A percentile compares a stretch with the other conserved stretches of the same genome.
phyloP scores from a whole-genome alignment of 2,113 vertebrate genomes.

The Urocolius indicus region DNA sequence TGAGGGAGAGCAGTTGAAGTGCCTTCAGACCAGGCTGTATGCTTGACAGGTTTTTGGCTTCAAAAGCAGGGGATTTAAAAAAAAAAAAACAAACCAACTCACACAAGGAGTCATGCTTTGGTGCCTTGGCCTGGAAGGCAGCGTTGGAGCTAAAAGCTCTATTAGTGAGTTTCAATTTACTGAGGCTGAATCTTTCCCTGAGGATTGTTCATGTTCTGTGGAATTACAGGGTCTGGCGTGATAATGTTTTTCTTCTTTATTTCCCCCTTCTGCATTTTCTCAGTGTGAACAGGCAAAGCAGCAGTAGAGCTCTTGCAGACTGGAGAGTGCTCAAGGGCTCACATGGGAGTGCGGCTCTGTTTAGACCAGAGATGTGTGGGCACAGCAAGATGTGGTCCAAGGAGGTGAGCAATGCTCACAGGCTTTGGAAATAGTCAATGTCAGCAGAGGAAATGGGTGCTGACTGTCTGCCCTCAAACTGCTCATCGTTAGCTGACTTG shows the following conservation, averaged over 20 bases:
- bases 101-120: background rate
- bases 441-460: background rate
- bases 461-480: background rate
- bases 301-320: background rate
- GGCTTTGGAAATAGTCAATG: background rate
- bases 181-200: background rate
- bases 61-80: background rate
- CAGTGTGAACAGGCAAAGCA: background rate
- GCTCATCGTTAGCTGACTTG: background rate
- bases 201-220: background rate
- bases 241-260: background rate
- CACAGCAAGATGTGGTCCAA: background rate
- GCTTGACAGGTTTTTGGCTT: background rate
- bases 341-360: background rate
- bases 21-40: background rate
- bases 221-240: background rate
- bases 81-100: background rate
- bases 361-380: background rate
- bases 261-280: background rate
- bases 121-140: slow-evolving; percentile 11
- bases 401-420: background rate
- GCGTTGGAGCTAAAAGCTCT: background rate
- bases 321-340: accelerated
- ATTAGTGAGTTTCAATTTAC: slow-evolving; percentile 10
- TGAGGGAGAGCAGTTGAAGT: background rate